phyloP scores from a whole-genome alignment of 1,140 invertebrate species.

The Drosophila auraria region DNA sequence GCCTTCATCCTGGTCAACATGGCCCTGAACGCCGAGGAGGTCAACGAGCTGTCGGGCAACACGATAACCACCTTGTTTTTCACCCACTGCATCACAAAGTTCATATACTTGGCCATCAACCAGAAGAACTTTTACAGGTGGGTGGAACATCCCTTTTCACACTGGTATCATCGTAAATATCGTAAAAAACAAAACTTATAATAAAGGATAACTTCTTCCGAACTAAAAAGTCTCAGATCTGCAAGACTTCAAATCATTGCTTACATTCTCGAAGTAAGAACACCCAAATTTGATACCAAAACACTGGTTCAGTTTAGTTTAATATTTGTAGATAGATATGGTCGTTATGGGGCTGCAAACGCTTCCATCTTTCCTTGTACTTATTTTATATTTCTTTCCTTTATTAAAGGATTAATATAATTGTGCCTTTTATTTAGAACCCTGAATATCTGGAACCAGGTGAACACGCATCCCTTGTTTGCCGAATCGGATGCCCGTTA shows the following conservation, averaged over 20 bases:
- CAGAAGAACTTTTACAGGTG: constrained; percentile 91
- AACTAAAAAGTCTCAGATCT: background rate
- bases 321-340: too few species aligned
- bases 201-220: background rate
- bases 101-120: constrained; percentile 89
- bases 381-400: background rate
- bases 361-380: background rate
- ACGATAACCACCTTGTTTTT: constrained; percentile 93
- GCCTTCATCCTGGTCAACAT: constrained; percentile 89
- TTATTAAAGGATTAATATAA: too few species aligned
- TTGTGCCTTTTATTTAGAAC: constrained; percentile 85
- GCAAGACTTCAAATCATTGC: too few species aligned
- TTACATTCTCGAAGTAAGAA: background rate
- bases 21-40: constrained; percentile 90
- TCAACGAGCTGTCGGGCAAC: constrained; percentile 92
- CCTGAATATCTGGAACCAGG: constrained; percentile 91
- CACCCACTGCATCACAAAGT: constrained; percentile 91
- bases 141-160: constrained; percentile 22
- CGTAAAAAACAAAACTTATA: background rate
- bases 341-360: too few species aligned
- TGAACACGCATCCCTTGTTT: constrained; percentile 92
- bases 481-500: constrained; percentile 92
- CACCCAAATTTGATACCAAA: too few species aligned
- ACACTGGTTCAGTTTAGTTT: too few species aligned
- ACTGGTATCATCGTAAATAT: background rate